Percentiles rank a stretch among this genome's conserved stretches.
Conservation (phyloP, 2,888 invertebrate species). For the Sepioteuthis lessoniana region DNA sequence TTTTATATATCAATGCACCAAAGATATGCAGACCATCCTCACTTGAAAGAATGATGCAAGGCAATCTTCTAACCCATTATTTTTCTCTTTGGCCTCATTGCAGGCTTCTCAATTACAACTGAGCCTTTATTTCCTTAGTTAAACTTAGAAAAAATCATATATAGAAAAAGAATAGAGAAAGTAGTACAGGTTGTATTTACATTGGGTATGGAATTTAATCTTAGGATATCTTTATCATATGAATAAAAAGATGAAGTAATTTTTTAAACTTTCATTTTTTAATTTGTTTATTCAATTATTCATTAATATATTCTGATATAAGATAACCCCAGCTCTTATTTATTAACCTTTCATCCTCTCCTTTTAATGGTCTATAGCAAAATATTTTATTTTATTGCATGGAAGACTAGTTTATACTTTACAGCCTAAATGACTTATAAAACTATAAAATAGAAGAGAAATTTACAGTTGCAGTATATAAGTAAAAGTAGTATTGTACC, state of each 20-base stretch:
- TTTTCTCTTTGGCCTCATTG: background rate
- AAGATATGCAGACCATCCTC: background rate
- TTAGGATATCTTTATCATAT: background rate
- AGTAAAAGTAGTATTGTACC: too few relatives aligned
- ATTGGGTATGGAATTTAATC: background rate
- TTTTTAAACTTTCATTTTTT: conserved; percentile 1
- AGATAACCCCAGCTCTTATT: background rate
- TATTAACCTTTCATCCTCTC: background rate
- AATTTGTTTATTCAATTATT: background rate
- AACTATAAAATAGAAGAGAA: too few relatives aligned
- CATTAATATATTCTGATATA: background rate
- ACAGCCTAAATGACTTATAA: too few relatives aligned
- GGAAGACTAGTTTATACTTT: too few relatives aligned
- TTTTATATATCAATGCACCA: background rate
- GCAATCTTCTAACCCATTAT: background rate
- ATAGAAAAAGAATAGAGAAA: background rate
- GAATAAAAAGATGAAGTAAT: background rate
- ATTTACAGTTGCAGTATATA: too few relatives aligned
- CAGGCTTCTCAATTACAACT: too few relatives aligned
- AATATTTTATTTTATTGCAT: too few relatives aligned
- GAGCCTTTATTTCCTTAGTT: too few relatives aligned
- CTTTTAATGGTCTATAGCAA: background rate
- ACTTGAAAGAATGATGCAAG: background rate
- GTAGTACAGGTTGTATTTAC: background rate
- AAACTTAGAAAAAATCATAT: background rate